phyloP scores from a whole-genome alignment of 2,888 invertebrate species.

The Peribatodes rhomboidaria region DNA sequence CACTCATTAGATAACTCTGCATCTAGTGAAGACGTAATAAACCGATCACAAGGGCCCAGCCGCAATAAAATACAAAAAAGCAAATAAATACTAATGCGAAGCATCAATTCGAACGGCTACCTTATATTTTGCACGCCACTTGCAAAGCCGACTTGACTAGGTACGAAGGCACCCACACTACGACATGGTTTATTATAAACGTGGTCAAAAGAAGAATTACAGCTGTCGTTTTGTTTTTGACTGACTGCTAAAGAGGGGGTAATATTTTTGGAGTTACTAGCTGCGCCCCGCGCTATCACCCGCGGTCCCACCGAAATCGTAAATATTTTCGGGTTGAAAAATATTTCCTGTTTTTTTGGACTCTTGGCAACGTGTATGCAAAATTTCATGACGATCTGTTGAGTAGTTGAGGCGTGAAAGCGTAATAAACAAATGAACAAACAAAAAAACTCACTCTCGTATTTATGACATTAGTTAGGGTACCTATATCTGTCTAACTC shows the following conservation, averaged over 20 bases:
- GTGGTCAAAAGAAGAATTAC: background rate
- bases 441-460: no score
- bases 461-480: no score
- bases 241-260: background rate
- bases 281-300: no score
- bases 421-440: no score
- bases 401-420: no score
- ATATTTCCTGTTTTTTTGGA: no score
- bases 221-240: background rate
- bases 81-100: conserved; percentile 25
- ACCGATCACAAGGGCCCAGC: conserved; percentile 22
- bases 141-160: background rate
- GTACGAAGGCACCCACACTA: background rate
- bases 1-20: conserved; percentile 11
- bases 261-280: background rate
- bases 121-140: conserved; percentile 26
- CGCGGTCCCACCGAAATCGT: no score
- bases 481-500: no score
- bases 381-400: no score
- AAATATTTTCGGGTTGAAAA: no score
- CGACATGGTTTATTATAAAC: background rate
- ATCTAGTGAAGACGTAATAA: conserved; percentile 24
- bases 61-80: conserved; percentile 25
- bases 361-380: no score
- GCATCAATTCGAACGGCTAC: conserved; percentile 26